A percentile compares a stretch with the other conserved stretches of the same genome.
Conservation (phyloP, 2,113 vertebrate species). For the Mus musculus region DNA sequence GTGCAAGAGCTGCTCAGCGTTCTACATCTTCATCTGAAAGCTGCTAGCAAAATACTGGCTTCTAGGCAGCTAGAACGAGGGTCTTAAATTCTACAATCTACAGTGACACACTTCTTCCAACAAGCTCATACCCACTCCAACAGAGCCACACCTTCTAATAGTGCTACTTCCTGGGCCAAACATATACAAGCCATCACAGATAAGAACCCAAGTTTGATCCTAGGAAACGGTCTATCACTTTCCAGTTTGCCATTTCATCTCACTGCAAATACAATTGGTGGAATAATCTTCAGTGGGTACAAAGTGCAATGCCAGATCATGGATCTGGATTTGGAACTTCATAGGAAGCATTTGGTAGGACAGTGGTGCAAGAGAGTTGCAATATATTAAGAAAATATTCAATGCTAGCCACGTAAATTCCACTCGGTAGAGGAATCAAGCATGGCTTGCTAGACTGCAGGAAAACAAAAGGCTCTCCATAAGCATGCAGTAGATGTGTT, state of each 20-base stretch:
- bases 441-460: background rate
- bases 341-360: background rate
- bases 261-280: too few species aligned
- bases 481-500: background rate
- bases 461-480: background rate
- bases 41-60: too few species aligned
- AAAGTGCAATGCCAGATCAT: background rate
- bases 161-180: too few species aligned
- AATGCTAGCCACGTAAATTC: background rate
- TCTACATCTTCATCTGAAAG: too few species aligned
- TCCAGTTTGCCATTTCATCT: background rate
- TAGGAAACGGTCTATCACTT: background rate
- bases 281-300: background rate
- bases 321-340: background rate
- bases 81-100: too few species aligned
- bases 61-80: too few species aligned
- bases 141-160: too few species aligned
- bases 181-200: too few species aligned
- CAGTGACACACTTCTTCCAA: too few species aligned
- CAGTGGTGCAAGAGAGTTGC: background rate
- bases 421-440: background rate
- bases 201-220: background rate
- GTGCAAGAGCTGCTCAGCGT: too few species aligned
- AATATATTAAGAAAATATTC: background rate
- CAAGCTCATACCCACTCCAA: too few species aligned